Percentiles rank a stretch among this genome's conserved stretches.
Evolutionary conservation across 2,113 vertebrate genomes (phyloP).

Genomic region (Corapipo altera): DNA sequence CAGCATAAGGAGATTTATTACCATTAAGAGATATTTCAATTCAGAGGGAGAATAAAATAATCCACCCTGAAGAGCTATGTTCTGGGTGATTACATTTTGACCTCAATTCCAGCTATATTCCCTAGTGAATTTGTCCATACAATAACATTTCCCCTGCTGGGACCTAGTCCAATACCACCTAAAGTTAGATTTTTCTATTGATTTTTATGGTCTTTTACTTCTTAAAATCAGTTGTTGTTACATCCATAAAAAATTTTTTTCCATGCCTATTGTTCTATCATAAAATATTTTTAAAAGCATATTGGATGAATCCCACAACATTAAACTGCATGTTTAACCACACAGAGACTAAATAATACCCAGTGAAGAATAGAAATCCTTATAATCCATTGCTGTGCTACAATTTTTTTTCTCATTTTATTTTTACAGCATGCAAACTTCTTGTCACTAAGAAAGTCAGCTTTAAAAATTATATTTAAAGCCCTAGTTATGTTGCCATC

Average conservation of each 20-base stretch:
- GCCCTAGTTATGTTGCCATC: not conserved
- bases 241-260: not conserved
- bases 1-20: conserved; percentile 25
- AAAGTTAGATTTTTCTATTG: not conserved
- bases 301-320: not conserved
- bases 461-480: not conserved
- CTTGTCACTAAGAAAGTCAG: not conserved
- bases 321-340: not conserved
- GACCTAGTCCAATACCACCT: not conserved
- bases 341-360: not conserved
- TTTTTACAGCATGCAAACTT: not conserved
- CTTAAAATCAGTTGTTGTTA: not conserved
- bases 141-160: not conserved
- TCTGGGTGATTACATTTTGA: conserved; percentile 28
- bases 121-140: not conserved
- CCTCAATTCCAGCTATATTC: conserved; percentile 15
- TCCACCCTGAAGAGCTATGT: not conserved
- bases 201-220: not conserved
- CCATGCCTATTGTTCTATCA: not conserved
- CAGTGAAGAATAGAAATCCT: not conserved
- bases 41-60: conserved; percentile 34
- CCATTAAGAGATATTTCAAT: conserved; percentile 12
- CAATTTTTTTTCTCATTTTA: not conserved
- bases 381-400: not conserved
- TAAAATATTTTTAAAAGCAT: not conserved